These are phyloP conservation scores for Philotrypesis tridentata DNA, from an alignment of 1,140 invertebrate species.

Conservation along the genomic window DNA sequence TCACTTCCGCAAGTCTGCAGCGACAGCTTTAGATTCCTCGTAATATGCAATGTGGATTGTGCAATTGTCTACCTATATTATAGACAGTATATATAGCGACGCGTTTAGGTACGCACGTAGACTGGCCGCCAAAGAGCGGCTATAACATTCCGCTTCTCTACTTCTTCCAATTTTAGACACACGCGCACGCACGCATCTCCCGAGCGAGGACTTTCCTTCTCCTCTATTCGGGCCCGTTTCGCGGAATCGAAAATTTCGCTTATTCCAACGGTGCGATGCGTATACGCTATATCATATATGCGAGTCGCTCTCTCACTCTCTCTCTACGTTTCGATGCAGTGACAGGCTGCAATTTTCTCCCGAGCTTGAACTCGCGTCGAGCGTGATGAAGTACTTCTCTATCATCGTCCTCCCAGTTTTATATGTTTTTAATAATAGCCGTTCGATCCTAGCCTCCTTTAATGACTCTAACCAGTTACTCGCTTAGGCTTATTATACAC, in stretches of 20 bases:
- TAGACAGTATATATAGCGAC: too few species aligned
- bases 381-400: slow-evolving; percentile 28
- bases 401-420: slow-evolving; percentile 12
- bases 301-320: too few species aligned
- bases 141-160: slow-evolving; percentile 47
- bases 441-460: neutral
- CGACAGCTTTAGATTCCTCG: too few species aligned
- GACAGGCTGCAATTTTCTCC: slow-evolving; percentile 41
- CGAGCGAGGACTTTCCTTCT: neutral
- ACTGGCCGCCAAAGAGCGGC: too few species aligned
- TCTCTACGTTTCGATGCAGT: neutral
- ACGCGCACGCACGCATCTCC: neutral
- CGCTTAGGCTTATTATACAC: neutral
- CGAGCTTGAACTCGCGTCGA: neutral
- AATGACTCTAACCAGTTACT: neutral
- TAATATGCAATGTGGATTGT: too few species aligned
- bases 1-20: neutral
- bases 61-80: too few species aligned
- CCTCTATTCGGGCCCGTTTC: slow-evolving; percentile 9
- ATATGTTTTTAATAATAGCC: slow-evolving; percentile 38
- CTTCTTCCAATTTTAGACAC: slow-evolving; percentile 24
- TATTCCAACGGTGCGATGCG: slow-evolving; percentile 28
- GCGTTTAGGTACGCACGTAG: too few species aligned
- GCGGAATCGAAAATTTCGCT: slow-evolving; percentile 38
- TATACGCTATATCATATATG: too few species aligned